phyloP scores from a whole-genome alignment of 2,113 vertebrate species.

The Actinemys pallida region DNA sequence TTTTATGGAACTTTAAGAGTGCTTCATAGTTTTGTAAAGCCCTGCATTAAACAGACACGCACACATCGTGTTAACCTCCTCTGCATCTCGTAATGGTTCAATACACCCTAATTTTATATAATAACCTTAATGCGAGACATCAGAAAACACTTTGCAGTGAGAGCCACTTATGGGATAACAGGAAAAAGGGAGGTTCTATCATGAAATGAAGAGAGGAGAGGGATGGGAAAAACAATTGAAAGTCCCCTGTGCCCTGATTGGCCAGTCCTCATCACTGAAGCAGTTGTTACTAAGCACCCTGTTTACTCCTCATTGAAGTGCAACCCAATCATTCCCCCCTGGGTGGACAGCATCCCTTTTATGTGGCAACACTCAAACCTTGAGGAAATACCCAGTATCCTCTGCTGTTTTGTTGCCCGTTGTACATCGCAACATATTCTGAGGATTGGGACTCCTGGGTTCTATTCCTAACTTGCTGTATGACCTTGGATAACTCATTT shows the following conservation, averaged over 20 bases:
- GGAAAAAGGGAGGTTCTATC: neutral
- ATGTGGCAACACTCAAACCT: neutral
- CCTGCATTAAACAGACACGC: conserved; percentile 25
- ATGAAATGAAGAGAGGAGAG: neutral
- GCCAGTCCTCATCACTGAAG: neutral
- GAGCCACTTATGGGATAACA: neutral
- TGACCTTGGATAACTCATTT: neutral
- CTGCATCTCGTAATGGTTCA: neutral
- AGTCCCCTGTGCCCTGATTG: fast-evolving
- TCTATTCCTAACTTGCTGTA: neutral
- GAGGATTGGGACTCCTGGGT: neutral
- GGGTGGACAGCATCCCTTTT: neutral
- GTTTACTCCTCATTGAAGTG: neutral
- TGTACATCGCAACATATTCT: neutral
- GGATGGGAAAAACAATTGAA: neutral
- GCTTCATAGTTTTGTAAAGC: conserved; percentile 56
- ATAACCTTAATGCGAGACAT: conserved; percentile 7
- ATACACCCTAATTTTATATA: neutral
- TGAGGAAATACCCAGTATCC: neutral
- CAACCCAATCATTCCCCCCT: no score
- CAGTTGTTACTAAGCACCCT: fast-evolving
- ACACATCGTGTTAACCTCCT: neutral
- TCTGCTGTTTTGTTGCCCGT: neutral
- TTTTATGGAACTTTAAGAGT: conserved; percentile 56
- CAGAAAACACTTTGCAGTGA: conserved; percentile 29